Conservation (phyloP, 2,113 vertebrate genomes). For the Pardalotus punctatus region DNA sequence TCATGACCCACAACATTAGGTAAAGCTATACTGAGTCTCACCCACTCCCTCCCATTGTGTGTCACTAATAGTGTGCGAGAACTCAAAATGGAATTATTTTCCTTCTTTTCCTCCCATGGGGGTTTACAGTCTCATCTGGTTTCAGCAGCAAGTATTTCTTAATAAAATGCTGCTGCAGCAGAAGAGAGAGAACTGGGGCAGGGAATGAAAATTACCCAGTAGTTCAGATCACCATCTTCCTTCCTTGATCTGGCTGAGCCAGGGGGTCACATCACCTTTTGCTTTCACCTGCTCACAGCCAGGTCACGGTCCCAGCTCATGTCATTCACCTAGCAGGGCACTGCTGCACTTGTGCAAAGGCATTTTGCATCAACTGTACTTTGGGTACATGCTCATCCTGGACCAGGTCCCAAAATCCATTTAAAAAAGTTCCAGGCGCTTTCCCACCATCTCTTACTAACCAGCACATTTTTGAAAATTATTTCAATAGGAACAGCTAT, state of each 20-base stretch:
- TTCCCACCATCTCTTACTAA: neutral
- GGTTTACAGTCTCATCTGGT: neutral
- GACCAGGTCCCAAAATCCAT: neutral
- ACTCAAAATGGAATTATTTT: neutral
- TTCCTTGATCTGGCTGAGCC: neutral
- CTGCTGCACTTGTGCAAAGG: neutral
- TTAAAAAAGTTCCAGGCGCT: neutral
- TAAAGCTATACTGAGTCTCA: neutral
- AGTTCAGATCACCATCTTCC: neutral
- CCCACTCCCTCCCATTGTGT: neutral
- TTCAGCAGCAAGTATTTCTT: neutral
- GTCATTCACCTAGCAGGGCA: neutral
- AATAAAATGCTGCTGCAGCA: conserved; percentile 7
- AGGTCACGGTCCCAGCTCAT: neutral
- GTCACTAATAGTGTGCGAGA: neutral
- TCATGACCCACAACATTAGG: neutral
- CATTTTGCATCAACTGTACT: neutral
- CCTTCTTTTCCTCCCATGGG: neutral
- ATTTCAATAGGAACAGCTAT: neutral
- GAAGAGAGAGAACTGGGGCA: neutral
- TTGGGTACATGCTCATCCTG: neutral
- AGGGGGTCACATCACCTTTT: neutral
- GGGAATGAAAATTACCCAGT: neutral
- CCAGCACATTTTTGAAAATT: neutral
- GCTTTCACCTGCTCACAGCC: neutral